Percentiles rank a stretch among this genome's conserved stretches.
Evolutionary conservation across 2,113 vertebrate genomes (phyloP).

Genomic region (Alces alces): DNA sequence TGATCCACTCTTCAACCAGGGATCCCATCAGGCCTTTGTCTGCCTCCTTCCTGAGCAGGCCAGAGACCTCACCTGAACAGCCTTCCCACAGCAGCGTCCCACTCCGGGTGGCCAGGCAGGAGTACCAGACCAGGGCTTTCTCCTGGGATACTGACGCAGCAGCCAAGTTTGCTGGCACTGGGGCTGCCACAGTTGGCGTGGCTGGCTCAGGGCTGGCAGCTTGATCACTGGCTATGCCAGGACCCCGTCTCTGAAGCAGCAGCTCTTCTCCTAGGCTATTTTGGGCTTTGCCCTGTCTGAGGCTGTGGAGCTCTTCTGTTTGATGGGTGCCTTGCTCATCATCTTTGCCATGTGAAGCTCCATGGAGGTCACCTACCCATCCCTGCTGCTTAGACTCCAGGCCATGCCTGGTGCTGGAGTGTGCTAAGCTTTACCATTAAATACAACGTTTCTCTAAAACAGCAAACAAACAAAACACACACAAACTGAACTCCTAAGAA

Average conservation of each 20-base stretch:
- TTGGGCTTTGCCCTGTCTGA: constrained; percentile 86
- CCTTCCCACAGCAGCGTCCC: constrained; percentile 26
- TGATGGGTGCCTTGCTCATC: constrained; percentile 88
- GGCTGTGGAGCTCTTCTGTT: constrained; percentile 86
- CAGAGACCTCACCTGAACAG: constrained; percentile 73
- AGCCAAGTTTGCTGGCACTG: constrained; percentile 84
- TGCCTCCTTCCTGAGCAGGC: constrained; percentile 72
- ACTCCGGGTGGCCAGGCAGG: constrained; percentile 63
- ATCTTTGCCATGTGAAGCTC: constrained; percentile 84
- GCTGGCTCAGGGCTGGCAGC: constrained; percentile 85
- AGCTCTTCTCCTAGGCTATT: constrained; percentile 86
- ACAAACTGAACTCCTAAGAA: not conserved
- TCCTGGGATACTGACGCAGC: constrained; percentile 83
- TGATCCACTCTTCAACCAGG: constrained; percentile 82
- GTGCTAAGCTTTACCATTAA: constrained; percentile 68
- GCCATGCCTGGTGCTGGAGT: constrained; percentile 47
- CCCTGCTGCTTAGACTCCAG: constrained; percentile 49
- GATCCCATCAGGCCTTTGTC: constrained; percentile 78
- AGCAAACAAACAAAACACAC: not conserved
- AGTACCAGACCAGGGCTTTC: constrained; percentile 77
- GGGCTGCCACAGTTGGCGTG: constrained; percentile 84
- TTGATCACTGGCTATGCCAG: constrained; percentile 88
- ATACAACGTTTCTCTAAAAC: constrained; percentile 64
- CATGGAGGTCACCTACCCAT: not conserved
- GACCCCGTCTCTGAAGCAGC: constrained; percentile 87